phyloP scores from a whole-genome alignment of 2,797 vertebrate species.

The Myripristis murdjan region DNA sequence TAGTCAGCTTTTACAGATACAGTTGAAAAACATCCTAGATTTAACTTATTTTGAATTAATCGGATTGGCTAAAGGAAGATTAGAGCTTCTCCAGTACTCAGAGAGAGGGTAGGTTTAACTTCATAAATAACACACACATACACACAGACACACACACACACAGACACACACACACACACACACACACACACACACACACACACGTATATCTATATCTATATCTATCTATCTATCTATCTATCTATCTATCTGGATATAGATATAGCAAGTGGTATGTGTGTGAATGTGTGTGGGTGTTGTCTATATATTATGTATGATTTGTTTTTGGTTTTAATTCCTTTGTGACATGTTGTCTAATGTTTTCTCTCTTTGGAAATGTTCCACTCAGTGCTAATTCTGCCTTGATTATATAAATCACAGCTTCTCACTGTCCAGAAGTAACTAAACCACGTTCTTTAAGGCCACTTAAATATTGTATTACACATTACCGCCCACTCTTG shows the following conservation, averaged over 20 bases:
- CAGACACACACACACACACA: too few species aligned
- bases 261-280: too few species aligned
- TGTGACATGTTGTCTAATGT: conserved; percentile 14
- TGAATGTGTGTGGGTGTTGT: too few species aligned
- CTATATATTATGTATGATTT: too few species aligned
- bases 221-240: too few species aligned
- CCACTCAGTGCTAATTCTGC: neutral
- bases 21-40: conserved; percentile 56
- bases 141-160: too few species aligned
- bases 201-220: too few species aligned
- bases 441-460: neutral
- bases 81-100: conserved; percentile 26
- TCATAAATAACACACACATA: too few species aligned
- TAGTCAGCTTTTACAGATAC: conserved; percentile 58
- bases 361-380: neutral
- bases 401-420: neutral
- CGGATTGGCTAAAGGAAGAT: conserved; percentile 37
- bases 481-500: conserved; percentile 11
- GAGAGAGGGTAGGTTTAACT: conserved; percentile 28
- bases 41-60: conserved; percentile 56
- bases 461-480: conserved; percentile 11
- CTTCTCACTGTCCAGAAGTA: conserved; percentile 3
- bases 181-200: too few species aligned
- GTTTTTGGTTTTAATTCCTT: conserved; percentile 35
- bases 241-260: too few species aligned